Conservation (phyloP, 2,113 vertebrate genomes). For the Hemiprocne comata region DNA sequence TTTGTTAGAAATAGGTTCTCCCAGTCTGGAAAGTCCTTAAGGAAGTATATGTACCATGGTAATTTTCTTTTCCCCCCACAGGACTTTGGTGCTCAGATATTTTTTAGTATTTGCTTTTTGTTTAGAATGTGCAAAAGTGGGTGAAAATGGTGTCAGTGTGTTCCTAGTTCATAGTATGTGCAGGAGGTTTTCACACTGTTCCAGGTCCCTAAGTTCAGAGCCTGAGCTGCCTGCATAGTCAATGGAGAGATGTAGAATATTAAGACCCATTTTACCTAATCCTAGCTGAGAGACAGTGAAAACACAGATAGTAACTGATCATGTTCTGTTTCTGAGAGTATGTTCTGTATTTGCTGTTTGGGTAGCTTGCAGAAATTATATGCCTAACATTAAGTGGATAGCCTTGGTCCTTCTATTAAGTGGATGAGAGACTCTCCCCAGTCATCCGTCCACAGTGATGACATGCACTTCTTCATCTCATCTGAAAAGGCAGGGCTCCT, state of each 20-base stretch:
- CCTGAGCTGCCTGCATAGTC: background rate
- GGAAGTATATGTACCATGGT: background rate
- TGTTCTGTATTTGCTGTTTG: background rate
- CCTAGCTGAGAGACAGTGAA: background rate
- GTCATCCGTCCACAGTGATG: background rate
- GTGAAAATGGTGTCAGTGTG: background rate
- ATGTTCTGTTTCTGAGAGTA: background rate
- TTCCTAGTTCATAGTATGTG: background rate
- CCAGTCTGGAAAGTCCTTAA: background rate
- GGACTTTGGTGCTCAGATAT: background rate
- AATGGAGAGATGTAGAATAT: background rate
- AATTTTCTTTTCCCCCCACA: rapidly evolving
- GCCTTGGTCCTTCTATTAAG: background rate
- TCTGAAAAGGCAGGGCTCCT: background rate
- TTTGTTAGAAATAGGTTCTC: background rate
- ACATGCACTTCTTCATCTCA: background rate
- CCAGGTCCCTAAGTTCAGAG: background rate
- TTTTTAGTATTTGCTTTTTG: background rate
- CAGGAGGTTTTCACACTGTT: background rate
- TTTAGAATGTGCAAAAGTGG: background rate
- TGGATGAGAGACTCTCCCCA: background rate
- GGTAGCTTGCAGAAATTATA: background rate
- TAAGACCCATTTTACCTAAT: background rate
- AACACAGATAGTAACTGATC: background rate
- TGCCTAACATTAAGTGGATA: background rate